These are phyloP conservation scores for Tiliacea aurago DNA, from an alignment of 2,888 invertebrate genomes.

Conservation along the genomic window DNA sequence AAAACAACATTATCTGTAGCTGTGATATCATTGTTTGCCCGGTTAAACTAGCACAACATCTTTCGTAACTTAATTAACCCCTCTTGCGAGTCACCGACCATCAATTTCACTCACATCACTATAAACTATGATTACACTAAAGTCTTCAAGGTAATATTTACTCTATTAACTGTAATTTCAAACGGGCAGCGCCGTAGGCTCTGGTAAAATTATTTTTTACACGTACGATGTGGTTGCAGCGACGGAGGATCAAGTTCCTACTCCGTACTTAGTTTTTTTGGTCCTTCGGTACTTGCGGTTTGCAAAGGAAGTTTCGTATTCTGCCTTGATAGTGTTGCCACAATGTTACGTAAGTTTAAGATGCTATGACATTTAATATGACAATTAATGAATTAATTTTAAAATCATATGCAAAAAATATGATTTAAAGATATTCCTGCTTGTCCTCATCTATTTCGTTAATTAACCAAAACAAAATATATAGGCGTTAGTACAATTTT, in stretches of 20 bases:
- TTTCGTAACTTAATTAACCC: neutral
- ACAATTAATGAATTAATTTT: neutral
- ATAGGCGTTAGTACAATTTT: neutral
- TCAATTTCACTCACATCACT: slow-evolving; percentile 30
- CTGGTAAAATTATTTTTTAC: slow-evolving; percentile 59
- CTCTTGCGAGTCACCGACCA: neutral
- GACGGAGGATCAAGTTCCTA: slow-evolving; percentile 80
- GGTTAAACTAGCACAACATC: neutral
- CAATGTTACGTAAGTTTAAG: neutral
- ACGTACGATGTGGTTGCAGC: slow-evolving; percentile 76
- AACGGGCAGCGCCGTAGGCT: slow-evolving; percentile 26
- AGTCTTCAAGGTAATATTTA: slow-evolving; percentile 53
- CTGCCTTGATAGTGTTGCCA: slow-evolving; percentile 63
- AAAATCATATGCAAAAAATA: neutral
- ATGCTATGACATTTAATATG: neutral
- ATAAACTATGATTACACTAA: slow-evolving; percentile 39
- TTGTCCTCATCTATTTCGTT: neutral
- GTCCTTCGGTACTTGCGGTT: slow-evolving; percentile 80
- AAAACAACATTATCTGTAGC: neutral
- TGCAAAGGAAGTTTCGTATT: slow-evolving; percentile 83
- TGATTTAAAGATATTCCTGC: neutral
- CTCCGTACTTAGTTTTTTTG: slow-evolving; percentile 73
- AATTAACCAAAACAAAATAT: neutral
- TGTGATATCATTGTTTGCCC: neutral
- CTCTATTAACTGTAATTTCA: slow-evolving; percentile 58